phyloP scores from a whole-genome alignment of 1,140 invertebrate genomes.

The Chelonus insularis region DNA sequence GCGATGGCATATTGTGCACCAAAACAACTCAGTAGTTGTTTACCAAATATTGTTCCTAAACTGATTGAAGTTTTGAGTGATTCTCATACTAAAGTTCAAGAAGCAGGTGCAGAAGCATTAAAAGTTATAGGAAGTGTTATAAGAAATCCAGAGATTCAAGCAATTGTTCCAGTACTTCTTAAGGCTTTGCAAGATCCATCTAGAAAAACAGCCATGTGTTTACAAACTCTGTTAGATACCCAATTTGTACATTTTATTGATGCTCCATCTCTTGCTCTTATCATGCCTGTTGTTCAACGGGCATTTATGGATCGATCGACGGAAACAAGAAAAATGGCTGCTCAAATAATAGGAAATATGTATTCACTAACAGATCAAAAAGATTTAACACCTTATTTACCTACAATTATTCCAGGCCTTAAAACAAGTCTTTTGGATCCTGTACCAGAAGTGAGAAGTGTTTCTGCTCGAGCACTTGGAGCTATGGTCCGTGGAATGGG shows the following conservation, averaged over 20 bases:
- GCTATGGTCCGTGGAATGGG: conserved; percentile 98
- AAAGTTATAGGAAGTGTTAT: conserved; percentile 97
- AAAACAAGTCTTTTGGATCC: conserved; percentile 97
- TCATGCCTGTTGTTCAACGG: conserved; percentile 98
- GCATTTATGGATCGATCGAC: conserved; percentile 97
- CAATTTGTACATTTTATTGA: conserved; percentile 99
- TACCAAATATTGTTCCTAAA: conserved; percentile 98
- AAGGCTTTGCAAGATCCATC: conserved; percentile 96
- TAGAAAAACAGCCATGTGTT: conserved; percentile 88
- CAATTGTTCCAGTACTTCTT: conserved; percentile 88
- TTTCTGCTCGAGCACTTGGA: conserved; percentile 91
- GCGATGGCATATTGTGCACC: conserved; percentile 98
- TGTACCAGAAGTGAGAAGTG: conserved; percentile 93
- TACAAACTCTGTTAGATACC: conserved; percentile 92
- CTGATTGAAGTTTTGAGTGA: conserved; percentile 96
- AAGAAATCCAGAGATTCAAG: conserved; percentile 98
- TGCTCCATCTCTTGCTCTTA: conserved; percentile 95
- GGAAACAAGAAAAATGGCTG: conserved; percentile 97
- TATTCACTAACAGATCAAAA: conserved; percentile 99
- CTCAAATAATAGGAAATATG: conserved; percentile 99
- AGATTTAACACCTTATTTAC: conserved; percentile 94
- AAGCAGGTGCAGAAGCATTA: conserved; percentile 91
- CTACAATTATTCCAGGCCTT: conserved; percentile 94
- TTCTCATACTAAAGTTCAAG: conserved; percentile 97
- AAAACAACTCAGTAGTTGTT: conserved; percentile 95